Percentiles rank a stretch among this genome's conserved stretches.
Evolutionary conservation across 2,113 vertebrate genomes (phyloP).

Genomic region (Epinephelus lanceolatus): DNA sequence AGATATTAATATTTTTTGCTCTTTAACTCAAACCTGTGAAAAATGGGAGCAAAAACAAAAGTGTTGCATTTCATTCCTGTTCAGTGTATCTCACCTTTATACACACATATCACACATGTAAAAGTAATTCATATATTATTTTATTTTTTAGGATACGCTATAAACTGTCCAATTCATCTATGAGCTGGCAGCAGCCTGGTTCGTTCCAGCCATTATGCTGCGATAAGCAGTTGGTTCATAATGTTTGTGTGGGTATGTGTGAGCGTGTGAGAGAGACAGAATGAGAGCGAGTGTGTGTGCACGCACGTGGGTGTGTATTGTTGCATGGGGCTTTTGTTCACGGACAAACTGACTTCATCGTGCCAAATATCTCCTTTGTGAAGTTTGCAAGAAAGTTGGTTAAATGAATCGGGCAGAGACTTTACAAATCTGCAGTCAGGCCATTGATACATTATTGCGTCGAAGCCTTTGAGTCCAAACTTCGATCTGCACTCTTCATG

Average conservation of each 20-base stretch:
- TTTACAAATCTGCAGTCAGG: conserved; percentile 43
- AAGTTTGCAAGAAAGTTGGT: conserved; percentile 55
- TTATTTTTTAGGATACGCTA: not conserved
- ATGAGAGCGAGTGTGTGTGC: conserved; percentile 7
- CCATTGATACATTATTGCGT: conserved; percentile 54
- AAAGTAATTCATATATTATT: not conserved
- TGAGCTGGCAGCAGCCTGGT: conserved; percentile 22
- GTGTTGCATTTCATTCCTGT: too few relatives aligned
- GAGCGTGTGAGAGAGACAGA: not conserved
- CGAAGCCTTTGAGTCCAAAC: conserved; percentile 57
- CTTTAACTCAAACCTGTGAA: too few relatives aligned
- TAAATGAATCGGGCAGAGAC: conserved; percentile 47
- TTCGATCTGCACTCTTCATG: conserved; percentile 61
- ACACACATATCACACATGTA: not conserved
- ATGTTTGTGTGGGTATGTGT: conserved; percentile 60
- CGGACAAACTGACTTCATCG: conserved; percentile 18
- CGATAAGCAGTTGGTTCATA: conserved; percentile 59
- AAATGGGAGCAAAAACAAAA: too few relatives aligned
- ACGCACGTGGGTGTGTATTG: conserved; percentile 40
- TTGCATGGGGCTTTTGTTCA: conserved; percentile 55
- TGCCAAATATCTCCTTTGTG: conserved; percentile 58
- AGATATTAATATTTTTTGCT: too few relatives aligned
- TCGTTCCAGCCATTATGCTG: conserved; percentile 36
- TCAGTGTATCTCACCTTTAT: not conserved
- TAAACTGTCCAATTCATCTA: not conserved